phyloP scores from a whole-genome alignment of 1,140 invertebrate species.

The Drosophila serrata region DNA sequence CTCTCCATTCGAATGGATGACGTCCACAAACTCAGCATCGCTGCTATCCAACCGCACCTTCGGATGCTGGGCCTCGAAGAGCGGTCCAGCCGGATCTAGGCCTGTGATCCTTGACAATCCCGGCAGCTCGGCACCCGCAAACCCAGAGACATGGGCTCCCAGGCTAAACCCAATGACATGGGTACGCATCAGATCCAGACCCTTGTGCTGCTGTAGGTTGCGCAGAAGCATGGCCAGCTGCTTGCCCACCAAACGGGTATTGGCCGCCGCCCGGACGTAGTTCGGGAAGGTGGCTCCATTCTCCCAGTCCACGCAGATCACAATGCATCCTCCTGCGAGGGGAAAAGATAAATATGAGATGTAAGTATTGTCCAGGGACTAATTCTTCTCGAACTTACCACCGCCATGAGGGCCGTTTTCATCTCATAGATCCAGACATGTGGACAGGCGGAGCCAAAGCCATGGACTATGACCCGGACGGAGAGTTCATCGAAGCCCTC shows the following conservation, averaged over 20 bases:
- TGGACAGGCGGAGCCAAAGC: constrained; percentile 95
- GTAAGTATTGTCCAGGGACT: too few relatives aligned
- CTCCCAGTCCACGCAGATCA: constrained; percentile 98
- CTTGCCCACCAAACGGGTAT: constrained; percentile 96
- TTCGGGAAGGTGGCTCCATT: constrained; percentile 95
- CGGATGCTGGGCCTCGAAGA: constrained; percentile 95
- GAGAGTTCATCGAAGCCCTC: constrained; percentile 86
- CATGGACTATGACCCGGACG: constrained; percentile 96
- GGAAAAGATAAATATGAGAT: not conserved
- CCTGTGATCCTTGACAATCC: constrained; percentile 95
- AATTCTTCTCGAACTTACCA: constrained; percentile 87
- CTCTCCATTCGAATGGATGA: constrained; percentile 97
- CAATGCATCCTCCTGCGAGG: constrained; percentile 93
- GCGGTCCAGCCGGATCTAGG: constrained; percentile 95
- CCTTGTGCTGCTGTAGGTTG: constrained; percentile 81
- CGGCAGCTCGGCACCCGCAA: constrained; percentile 94
- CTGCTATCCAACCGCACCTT: constrained; percentile 92
- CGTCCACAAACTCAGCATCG: constrained; percentile 97
- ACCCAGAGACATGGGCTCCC: constrained; percentile 97
- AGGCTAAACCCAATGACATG: constrained; percentile 97
- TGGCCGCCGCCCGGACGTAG: constrained; percentile 96
- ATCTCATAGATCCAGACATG: constrained; percentile 97
- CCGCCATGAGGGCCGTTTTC: constrained; percentile 94
- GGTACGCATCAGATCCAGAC: constrained; percentile 86
- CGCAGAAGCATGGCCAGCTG: constrained; percentile 92